A percentile compares a stretch with the other conserved stretches of the same genome.
Conservation (phyloP, 2,113 vertebrate species). For the Uria lomvia region DNA sequence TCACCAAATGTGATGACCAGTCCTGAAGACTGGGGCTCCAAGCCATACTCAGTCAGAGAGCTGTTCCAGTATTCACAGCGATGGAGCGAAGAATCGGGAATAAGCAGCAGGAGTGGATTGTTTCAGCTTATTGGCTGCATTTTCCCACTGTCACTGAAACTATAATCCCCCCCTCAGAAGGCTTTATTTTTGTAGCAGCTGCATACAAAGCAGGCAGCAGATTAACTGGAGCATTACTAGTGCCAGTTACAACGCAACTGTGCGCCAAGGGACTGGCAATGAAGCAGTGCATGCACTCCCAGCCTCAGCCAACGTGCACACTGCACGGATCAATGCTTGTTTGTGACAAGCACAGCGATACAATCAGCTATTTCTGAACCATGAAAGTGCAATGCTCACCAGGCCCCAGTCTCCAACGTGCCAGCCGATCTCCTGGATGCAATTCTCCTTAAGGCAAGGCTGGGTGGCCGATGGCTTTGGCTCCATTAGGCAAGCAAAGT, state of each 20-base stretch:
- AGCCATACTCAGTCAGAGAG: neutral
- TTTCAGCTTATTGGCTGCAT: constrained; percentile 40
- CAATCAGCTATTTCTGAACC: neutral
- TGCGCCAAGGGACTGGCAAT: neutral
- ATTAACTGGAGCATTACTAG: constrained; percentile 37
- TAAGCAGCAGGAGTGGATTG: neutral
- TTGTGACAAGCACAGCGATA: neutral
- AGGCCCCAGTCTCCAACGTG: constrained; percentile 86
- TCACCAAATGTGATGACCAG: neutral
- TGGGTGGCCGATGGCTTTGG: constrained; percentile 71
- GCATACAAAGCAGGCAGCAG: constrained; percentile 26
- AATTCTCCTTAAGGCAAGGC: constrained; percentile 75
- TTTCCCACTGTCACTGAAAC: constrained; percentile 31
- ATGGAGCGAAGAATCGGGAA: neutral
- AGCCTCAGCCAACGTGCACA: neutral
- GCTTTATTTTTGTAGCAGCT: constrained; percentile 49
- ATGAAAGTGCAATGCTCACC: constrained; percentile 68
- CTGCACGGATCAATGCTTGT: neutral
- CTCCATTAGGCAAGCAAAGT: constrained; percentile 73
- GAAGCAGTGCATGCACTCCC: neutral
- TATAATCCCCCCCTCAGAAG: neutral
- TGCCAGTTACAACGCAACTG: neutral
- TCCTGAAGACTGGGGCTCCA: neutral
- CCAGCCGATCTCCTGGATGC: constrained; percentile 79
- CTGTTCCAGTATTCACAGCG: neutral